Percentiles rank a stretch among this genome's conserved stretches.
Conservation (phyloP, 2,797 vertebrate species). For the Diglossa cyanea region DNA sequence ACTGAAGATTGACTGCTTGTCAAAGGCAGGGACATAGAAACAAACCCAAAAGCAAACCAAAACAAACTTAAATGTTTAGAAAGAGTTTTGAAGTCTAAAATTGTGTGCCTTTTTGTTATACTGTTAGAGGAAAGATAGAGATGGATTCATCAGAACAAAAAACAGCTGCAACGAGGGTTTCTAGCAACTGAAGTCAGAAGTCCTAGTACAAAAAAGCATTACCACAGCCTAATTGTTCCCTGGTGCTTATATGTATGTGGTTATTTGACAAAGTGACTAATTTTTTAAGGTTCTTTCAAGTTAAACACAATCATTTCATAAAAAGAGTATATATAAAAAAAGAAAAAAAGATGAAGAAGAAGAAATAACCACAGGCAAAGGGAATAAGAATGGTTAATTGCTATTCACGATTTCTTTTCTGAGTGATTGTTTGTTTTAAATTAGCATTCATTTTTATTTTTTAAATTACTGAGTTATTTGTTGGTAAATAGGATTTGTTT, state of each 20-base stretch:
- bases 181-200: not conserved
- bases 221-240: not conserved
- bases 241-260: not conserved
- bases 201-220: not conserved
- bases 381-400: not conserved
- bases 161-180: not conserved
- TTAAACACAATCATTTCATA: not conserved
- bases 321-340: not conserved
- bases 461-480: not conserved
- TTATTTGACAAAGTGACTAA: not conserved
- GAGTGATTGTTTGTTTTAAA: not conserved
- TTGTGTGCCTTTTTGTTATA: not conserved
- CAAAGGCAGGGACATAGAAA: not conserved
- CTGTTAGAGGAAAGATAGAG: not conserved
- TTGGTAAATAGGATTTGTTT: not conserved
- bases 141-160: not conserved
- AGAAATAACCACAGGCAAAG: not conserved
- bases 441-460: not conserved
- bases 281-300: not conserved
- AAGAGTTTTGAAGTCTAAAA: not conserved
- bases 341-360: not conserved
- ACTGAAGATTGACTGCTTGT: slow-evolving; percentile 32
- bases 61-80: not conserved
- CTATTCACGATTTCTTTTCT: not conserved
- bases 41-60: slow-evolving; percentile 13